Base-by-base conservation (phyloP, 2,113 vertebrate species). In the Oreochromis aureus region DNA sequence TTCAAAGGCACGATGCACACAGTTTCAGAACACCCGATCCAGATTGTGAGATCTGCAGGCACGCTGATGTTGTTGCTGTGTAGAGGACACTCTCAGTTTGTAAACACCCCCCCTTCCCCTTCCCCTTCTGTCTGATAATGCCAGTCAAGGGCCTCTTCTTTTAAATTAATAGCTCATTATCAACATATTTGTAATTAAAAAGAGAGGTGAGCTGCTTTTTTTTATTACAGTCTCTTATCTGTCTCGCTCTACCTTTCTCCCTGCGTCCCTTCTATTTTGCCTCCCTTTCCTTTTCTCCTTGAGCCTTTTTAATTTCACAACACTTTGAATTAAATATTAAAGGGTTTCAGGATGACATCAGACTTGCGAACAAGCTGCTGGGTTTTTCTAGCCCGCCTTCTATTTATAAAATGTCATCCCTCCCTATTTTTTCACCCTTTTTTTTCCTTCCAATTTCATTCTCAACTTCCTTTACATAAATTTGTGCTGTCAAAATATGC, bases 321-420 rank as follows among this genome's bases (percentile, higher is more conserved):
- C 86, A 83, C 86, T 89, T 76, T 81, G 71, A 94, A 95, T 96
- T 87, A 96, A 96, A 96, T 96, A 96, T 96, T 96, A 89, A 96
- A 89, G 90, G 84, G 81, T 91, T 92, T 87, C 83, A 54, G 81
- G 81, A 89, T 95, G 92, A 92, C 93, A 63, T 96, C 96, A 96
- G 96, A 95, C 93, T 94, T 36, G 44, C 69, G 83, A 94, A 95
- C 79, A 89, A 91, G 91, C 90, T 87, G 84, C 90, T 84, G 90
- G 89, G 81, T 89, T 91, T 87, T 88, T 89, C 87, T 55, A 87
- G 71, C 51, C 61, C 9, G 16, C 54, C 53, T 81, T 80, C 83
- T 80, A 83, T 86, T 81, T 86, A 84, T 80, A 90, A 22, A 89
- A 83, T 46, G 46, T 46, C 46, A 51, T 61, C 15, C 19, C 10